Conservation (phyloP, 2,888 invertebrate genomes). For the Agriotes lineatus region DNA sequence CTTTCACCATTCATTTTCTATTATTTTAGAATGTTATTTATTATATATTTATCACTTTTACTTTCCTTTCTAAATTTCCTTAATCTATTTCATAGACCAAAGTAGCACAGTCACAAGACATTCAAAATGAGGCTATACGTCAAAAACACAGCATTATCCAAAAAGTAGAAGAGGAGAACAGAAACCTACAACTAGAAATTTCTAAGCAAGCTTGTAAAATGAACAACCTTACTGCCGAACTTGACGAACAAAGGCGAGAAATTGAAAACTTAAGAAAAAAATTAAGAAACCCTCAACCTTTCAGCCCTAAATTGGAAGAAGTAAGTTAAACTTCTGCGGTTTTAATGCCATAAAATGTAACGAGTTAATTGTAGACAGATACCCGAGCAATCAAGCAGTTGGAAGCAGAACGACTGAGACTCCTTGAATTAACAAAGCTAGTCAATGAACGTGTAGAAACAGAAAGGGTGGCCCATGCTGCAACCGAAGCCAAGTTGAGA, state of each 20-base stretch:
- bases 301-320: neutral
- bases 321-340: neutral
- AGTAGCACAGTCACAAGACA: conserved; percentile 68
- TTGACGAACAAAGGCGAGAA: conserved; percentile 67
- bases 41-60: neutral
- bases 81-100: conserved; percentile 55
- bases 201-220: conserved; percentile 69
- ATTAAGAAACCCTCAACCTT: neutral
- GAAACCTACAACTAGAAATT: conserved; percentile 57
- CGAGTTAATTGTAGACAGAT: conserved; percentile 27
- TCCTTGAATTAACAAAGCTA: conserved; percentile 71
- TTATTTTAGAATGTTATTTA: too few relatives aligned
- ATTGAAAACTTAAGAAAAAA: conserved; percentile 65
- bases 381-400: conserved; percentile 64
- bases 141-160: conserved; percentile 68
- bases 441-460: conserved; percentile 71
- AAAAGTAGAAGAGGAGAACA: conserved; percentile 63
- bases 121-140: conserved; percentile 67
- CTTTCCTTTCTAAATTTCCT: neutral
- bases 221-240: conserved; percentile 67
- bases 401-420: conserved; percentile 73
- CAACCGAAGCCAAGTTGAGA: conserved; percentile 61
- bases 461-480: conserved; percentile 66
- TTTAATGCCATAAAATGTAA: neutral
- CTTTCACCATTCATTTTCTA: too few relatives aligned